These are phyloP conservation scores for Noctua pronuba DNA, from an alignment of 2,888 invertebrate species.

Conservation along the genomic window DNA sequence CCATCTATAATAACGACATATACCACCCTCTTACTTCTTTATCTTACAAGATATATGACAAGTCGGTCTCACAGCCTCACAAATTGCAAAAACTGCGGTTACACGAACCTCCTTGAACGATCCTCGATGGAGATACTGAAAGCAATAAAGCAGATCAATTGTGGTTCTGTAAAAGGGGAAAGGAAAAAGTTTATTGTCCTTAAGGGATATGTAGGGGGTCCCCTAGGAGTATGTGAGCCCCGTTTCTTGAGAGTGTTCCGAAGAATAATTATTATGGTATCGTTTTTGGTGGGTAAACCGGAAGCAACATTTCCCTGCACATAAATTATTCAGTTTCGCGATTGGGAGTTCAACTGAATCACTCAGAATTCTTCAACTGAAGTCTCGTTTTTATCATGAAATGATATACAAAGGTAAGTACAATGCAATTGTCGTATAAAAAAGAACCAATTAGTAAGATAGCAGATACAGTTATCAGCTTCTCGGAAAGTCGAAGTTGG, in stretches of 20 bases:
- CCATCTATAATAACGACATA: conserved; percentile 49
- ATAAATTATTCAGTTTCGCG: not conserved
- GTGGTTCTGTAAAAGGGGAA: conserved; percentile 19
- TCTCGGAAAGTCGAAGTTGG: not conserved
- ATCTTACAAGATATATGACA: conserved; percentile 51
- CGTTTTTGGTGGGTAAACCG: not conserved
- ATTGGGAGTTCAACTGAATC: not conserved
- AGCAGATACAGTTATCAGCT: not conserved
- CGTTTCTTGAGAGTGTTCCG: not conserved
- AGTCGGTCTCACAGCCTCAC: conserved; percentile 12
- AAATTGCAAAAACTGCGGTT: conserved; percentile 31
- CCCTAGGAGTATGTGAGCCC: not conserved
- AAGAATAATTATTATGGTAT: not conserved
- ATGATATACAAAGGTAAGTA: not conserved
- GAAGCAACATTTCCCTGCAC: not conserved
- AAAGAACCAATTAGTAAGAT: not conserved
- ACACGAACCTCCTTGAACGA: conserved; percentile 15
- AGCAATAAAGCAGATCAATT: conserved; percentile 45
- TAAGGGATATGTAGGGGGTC: not conserved
- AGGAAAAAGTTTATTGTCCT: conserved; percentile 5
- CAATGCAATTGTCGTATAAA: no score
- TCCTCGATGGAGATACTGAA: conserved; percentile 23
- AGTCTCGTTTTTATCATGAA: not conserved
- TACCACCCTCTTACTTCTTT: conserved; percentile 36
- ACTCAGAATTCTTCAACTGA: not conserved